phyloP scores from a whole-genome alignment of 2,888 invertebrate genomes.

The Panorpa germanica region DNA sequence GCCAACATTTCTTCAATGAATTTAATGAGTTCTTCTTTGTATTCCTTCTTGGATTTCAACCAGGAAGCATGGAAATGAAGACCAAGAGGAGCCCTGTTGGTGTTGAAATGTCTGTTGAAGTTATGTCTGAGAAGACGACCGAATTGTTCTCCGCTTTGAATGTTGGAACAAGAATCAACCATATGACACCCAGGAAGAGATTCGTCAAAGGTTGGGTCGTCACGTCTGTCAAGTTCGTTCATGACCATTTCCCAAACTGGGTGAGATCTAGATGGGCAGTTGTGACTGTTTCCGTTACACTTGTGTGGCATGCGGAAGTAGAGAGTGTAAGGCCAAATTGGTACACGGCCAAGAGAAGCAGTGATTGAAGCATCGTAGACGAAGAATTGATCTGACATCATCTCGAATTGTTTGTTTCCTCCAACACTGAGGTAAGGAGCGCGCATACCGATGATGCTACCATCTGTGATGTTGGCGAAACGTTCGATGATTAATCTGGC shows the following conservation, averaged over 20 bases:
- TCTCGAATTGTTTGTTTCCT: constrained; percentile 88
- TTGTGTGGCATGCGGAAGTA: constrained; percentile 95
- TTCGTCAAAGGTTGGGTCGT: constrained; percentile 86
- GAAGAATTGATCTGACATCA: constrained; percentile 93
- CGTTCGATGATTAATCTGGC: constrained; percentile 70
- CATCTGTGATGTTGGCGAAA: constrained; percentile 83
- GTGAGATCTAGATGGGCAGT: constrained; percentile 78
- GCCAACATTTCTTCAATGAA: constrained; percentile 86
- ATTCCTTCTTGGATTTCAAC: constrained; percentile 87
- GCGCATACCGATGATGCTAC: constrained; percentile 72
- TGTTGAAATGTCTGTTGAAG: constrained; percentile 84
- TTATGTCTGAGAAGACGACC: constrained; percentile 79
- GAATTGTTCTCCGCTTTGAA: constrained; percentile 81
- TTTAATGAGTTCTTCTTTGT: constrained; percentile 75
- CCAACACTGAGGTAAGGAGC: constrained; percentile 82
- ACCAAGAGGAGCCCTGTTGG: constrained; percentile 83
- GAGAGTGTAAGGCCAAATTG: constrained; percentile 93
- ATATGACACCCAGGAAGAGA: constrained; percentile 87
- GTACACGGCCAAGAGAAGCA: constrained; percentile 71
- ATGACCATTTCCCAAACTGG: constrained; percentile 95
- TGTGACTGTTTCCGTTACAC: constrained; percentile 85
- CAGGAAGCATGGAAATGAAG: constrained; percentile 90
- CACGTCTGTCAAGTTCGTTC: constrained; percentile 85
- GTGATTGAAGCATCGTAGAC: constrained; percentile 90
- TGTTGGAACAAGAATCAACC: constrained; percentile 86